Evolutionary conservation across 2,797 vertebrate species (phyloP), one percentile per base, ranked within the genome.

Genomic region (Allobates femoralis): DNA sequence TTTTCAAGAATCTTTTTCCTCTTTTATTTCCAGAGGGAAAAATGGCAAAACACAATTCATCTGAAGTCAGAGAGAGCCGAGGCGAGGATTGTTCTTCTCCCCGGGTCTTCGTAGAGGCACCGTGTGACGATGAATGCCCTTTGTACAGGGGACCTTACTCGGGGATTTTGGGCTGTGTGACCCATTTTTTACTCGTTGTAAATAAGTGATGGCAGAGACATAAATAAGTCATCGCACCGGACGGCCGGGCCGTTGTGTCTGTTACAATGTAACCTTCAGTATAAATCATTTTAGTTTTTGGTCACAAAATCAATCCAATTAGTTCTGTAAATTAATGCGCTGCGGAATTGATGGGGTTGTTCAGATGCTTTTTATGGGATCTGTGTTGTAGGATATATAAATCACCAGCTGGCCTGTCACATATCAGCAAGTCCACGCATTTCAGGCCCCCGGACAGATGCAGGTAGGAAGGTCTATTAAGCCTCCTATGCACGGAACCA

Each of bases 291-390:
- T 56, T 58, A 41, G 26, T 41, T 86, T 82, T 69, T 71, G 62
- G 85, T 83, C 79, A 87, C 51, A 83, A 83, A 83, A 83, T 83
- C 85, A 87, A 87, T 87, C 62, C 79, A 83, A 81, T 83, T 83
- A 87, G 62, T 76, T 69, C 26, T 56, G 60, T 78, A 67, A 87
- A 60, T 78, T 23, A 78, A 79, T 55, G 80, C 23, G 7, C 60
- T 19, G 30, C 62, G n/a, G 73, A 78, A 71, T 58, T 34, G 66
- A 87, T 78, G 80, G 53, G 66, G 64, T 69, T 56, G 41, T 50
- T 66, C 55, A 16, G n/a, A 69, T 79, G 75, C 75, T 71, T 66
- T 51, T 81, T 51, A 21, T 46, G 30, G 58, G 66, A 86, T 62
- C 30, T 41, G 55, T n/a, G n/a, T 80, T 73, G 73, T 26, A 30